phyloP scores from a whole-genome alignment of 2,888 invertebrate species.

The Halocaridina rubra region DNA sequence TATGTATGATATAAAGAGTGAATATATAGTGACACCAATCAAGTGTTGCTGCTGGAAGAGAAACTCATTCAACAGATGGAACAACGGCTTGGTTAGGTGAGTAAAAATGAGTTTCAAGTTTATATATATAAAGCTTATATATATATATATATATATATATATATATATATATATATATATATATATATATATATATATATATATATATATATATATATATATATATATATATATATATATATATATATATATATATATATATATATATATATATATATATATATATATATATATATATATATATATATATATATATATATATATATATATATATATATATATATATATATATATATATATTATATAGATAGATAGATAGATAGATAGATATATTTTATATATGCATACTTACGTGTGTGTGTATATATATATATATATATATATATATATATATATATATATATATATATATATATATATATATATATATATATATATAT shows the following conservation, averaged over 20 bases:
- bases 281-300: constrained; percentile 10
- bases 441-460: constrained; percentile 13
- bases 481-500: not conserved
- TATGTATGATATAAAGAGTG: too few relatives aligned
- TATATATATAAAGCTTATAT: not conserved
- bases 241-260: not conserved
- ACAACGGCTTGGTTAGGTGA: too few relatives aligned
- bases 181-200: not conserved
- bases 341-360: not conserved
- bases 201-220: not conserved
- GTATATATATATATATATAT: constrained; percentile 15
- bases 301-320: constrained; percentile 7
- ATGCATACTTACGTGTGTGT: not conserved
- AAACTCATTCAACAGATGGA: too few relatives aligned
- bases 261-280: constrained; percentile 10
- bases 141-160: not conserved
- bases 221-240: not conserved
- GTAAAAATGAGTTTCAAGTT: too few relatives aligned
- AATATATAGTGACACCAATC: too few relatives aligned
- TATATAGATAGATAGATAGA: not conserved
- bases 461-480: constrained; percentile 21
- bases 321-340: constrained; percentile 4
- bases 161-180: not conserved
- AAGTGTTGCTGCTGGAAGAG: too few relatives aligned
- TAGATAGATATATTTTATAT: not conserved